These are phyloP conservation scores for Drepana arcuata DNA, from an alignment of 1,140 invertebrate species.

Conservation along the genomic window DNA sequence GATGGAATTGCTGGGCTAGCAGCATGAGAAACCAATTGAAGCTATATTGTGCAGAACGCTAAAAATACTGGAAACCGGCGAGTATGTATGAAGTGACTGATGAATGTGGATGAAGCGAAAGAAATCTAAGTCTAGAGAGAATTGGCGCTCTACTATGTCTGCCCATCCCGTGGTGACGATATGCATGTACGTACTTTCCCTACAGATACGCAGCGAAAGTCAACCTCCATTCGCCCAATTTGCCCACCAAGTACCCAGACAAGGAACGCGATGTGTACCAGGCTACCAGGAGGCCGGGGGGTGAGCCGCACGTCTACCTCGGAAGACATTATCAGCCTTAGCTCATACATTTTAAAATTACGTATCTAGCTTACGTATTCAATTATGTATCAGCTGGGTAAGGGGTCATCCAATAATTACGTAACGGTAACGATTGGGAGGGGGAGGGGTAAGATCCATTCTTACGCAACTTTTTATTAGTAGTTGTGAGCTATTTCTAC, in stretches of 20 bases:
- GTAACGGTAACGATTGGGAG: neutral
- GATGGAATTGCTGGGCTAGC: too few species aligned
- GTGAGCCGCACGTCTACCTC: conserved; percentile 64
- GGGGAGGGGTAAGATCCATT: neutral
- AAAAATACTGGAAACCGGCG: too few species aligned
- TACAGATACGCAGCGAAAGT: conserved; percentile 81
- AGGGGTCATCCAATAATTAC: neutral
- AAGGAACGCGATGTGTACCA: conserved; percentile 86
- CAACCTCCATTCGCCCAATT: conserved; percentile 87
- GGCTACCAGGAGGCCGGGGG: conserved; percentile 82
- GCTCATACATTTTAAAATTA: conserved; percentile 4
- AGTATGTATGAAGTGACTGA: too few species aligned
- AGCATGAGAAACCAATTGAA: too few species aligned
- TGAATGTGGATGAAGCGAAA: too few species aligned
- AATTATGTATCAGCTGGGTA: neutral
- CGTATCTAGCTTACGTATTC: neutral
- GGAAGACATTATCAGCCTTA: conserved; percentile 57
- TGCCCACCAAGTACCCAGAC: conserved; percentile 89
- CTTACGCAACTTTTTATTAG: neutral
- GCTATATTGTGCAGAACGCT: too few species aligned
- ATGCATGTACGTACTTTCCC: too few species aligned
- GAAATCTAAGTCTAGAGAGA: too few species aligned
- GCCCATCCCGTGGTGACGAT: too few species aligned
- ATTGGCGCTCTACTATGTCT: too few species aligned
- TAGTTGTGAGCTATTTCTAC: neutral